Evolutionary conservation across 2,797 vertebrate species (phyloP).

Genomic region (Pseudotriccus pelzelni): DNA sequence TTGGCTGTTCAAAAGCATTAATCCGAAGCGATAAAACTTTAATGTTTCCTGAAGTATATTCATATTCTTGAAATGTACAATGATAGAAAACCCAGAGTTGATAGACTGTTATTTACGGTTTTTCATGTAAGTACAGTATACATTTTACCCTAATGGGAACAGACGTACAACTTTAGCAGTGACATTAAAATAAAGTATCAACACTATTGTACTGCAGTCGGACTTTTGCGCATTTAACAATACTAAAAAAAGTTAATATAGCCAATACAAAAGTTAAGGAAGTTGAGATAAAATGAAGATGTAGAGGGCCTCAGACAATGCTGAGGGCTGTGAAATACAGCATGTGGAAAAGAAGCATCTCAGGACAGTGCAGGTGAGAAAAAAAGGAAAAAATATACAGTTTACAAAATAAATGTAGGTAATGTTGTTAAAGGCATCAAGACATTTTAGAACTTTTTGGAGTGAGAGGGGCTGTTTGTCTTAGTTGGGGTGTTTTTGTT

Average conservation of each 20-base stretch:
- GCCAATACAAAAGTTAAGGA: neutral
- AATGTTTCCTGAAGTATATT: neutral
- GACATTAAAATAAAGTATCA: neutral
- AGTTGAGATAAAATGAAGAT: neutral
- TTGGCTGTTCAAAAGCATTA: neutral
- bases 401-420: neutral
- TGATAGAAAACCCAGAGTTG: rapidly evolving
- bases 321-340: neutral
- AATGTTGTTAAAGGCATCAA: neutral
- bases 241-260: neutral
- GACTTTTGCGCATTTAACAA: neutral
- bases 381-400: rapidly evolving
- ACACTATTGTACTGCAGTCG: neutral
- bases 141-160: neutral
- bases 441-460: neutral
- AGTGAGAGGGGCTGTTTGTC: neutral
- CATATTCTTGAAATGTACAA: neutral
- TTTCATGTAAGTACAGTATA: neutral
- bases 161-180: neutral
- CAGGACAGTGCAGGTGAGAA: neutral
- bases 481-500: neutral
- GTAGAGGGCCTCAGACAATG: neutral
- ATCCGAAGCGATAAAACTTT: neutral
- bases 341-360: neutral
- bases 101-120: neutral